Evolutionary conservation across 1,140 invertebrate species (phyloP).

Genomic region (Leptinotarsa undecemlineata): DNA sequence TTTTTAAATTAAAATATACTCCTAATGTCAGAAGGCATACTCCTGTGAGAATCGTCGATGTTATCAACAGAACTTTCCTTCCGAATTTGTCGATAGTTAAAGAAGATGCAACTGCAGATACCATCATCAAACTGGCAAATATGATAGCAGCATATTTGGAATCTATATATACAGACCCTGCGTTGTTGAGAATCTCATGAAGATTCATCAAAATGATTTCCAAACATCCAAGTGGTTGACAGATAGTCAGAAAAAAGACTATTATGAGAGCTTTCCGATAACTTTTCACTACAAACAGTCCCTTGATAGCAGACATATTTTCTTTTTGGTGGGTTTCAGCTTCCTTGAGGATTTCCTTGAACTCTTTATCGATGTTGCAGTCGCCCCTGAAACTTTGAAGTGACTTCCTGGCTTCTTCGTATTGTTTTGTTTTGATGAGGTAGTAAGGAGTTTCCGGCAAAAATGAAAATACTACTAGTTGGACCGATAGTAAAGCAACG

Average conservation of each 20-base stretch:
- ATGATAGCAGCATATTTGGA: conserved; percentile 38
- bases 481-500: conserved; percentile 32
- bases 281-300: conserved; percentile 39
- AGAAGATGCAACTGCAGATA: conserved; percentile 29
- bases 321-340: conserved; percentile 38
- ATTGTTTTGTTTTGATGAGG: conserved; percentile 45
- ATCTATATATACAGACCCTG: conserved; percentile 44
- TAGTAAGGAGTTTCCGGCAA: conserved; percentile 46
- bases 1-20: conserved; percentile 45
- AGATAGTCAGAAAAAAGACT: conserved; percentile 38
- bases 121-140: conserved; percentile 40
- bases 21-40: conserved; percentile 34
- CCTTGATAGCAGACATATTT: conserved; percentile 34
- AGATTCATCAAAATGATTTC: conserved; percentile 51
- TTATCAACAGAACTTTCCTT: conserved; percentile 39
- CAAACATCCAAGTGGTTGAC: conserved; percentile 39
- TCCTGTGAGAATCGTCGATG: conserved; percentile 39
- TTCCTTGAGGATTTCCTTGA: conserved; percentile 38
- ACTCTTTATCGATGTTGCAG: conserved; percentile 50
- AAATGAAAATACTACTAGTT: conserved; percentile 36
- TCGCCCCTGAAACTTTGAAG: conserved; percentile 57
- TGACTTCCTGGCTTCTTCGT: conserved; percentile 57
- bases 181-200: conserved; percentile 43
- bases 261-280: conserved; percentile 42
- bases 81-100: conserved; percentile 42